Evolutionary conservation across 2,888 invertebrate species (phyloP), one percentile per base, ranked within the genome.

Genomic region (Dromius quadrimaculatus): DNA sequence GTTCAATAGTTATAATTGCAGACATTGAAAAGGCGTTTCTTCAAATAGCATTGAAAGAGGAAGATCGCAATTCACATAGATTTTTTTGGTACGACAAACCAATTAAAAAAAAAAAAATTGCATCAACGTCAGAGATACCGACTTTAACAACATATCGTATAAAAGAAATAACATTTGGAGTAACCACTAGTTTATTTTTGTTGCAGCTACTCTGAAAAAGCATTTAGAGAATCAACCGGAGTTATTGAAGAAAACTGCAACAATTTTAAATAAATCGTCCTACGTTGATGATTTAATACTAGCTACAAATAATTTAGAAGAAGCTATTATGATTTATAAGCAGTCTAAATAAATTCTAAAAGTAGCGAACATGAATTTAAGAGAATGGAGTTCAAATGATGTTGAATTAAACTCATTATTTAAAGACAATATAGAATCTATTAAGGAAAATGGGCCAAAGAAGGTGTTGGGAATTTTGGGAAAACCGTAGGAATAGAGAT

Each of bases 1-100:
- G 50, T 5, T 28, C 50, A 9, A 62, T 73, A 45, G 75, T 73
- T 15, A 59, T 74, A 13, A 71, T 74, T 1, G 72, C 76, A 2
- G 77, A 77, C 65, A 76, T 79, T 11, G 69, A 74, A 32, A 77
- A 77, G 47, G 78, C 78, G 1, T 78, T 79, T 71, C 73, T 76
- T n/a, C 76, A 77, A 73, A 76, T 78, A 28, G 34, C 50, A 8
- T 36, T 77, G 2, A 50, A 62, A 0, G 45, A 73, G 47, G 23
- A 73, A 9, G 76, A 79, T 50, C 47, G 77, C 36, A 72, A 76
- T 36, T 73, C 59, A 32, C 70, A 75, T 5, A 15, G 75, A 22
- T 78, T 78, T 71, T 71, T 78, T 9, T 76, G 76, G 76, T 76
- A 41, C 43, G 47, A 50, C 15, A n/a, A 47, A n/a, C 47, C 47